These are phyloP conservation scores for Malurus melanocephalus DNA, from an alignment of 2,113 vertebrate species.

Conservation along the genomic window DNA sequence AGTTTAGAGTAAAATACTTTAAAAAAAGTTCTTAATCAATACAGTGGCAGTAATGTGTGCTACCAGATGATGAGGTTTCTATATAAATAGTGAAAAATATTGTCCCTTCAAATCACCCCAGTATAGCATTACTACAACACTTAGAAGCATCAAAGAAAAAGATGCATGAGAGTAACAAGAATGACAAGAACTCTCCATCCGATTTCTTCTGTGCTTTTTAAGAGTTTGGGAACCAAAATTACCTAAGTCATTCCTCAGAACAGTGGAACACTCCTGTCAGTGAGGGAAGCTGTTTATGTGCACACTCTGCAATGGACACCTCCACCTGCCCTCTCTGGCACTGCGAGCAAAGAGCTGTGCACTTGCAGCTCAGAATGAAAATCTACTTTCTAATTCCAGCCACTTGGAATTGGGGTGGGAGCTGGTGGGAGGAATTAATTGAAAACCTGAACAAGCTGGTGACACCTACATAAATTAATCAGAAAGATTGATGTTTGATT, in stretches of 20 bases:
- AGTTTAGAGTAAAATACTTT: neutral
- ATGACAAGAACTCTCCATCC: neutral
- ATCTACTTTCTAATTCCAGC: neutral
- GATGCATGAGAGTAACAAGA: neutral
- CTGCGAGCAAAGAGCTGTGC: neutral
- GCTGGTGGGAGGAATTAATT: neutral
- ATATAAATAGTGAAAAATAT: neutral
- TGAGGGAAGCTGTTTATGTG: neutral
- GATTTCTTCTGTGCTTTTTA: neutral
- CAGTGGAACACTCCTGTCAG: neutral
- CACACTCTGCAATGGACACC: neutral
- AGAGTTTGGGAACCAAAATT: neutral
- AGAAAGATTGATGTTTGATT: neutral
- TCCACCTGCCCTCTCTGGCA: neutral
- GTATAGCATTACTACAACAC: neutral
- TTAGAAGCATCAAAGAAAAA: neutral
- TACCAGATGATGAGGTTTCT: neutral
- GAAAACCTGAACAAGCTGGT: neutral
- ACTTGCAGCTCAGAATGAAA: neutral
- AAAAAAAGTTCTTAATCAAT: neutral
- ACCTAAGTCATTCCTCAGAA: neutral
- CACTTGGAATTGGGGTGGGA: neutral
- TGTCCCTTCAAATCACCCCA: neutral
- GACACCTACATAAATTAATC: neutral
- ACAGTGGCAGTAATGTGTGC: accelerated